These are phyloP conservation scores for Platypus cylindrus DNA, from an alignment of 2,888 invertebrate genomes.

Conservation along the genomic window DNA sequence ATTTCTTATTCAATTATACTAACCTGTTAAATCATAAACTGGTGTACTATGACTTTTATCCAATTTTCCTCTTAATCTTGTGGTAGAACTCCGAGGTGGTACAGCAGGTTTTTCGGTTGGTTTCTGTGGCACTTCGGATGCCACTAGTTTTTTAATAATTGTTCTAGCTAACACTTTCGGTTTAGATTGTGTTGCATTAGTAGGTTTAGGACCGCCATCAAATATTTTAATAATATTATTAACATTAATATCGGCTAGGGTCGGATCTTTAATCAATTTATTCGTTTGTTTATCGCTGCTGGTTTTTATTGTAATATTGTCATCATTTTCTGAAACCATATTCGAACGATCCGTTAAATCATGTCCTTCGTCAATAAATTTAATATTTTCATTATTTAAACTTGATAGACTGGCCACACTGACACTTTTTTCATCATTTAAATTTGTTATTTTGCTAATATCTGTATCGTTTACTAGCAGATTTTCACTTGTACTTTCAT, in stretches of 20 bases:
- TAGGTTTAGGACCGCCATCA: slow-evolving; percentile 23
- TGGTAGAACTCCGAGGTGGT: slow-evolving; percentile 28
- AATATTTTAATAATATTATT: slow-evolving; percentile 34
- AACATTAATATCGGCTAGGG: slow-evolving; percentile 31
- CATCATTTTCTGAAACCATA: slow-evolving; percentile 27
- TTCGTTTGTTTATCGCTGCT: slow-evolving; percentile 5
- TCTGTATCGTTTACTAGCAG: slow-evolving; percentile 16
- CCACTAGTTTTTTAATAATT: slow-evolving; percentile 25
- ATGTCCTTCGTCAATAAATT: slow-evolving; percentile 33
- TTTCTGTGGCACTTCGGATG: slow-evolving; percentile 29
- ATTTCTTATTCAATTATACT: slow-evolving; percentile 14
- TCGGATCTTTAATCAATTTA: slow-evolving; percentile 21
- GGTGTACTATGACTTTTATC: slow-evolving; percentile 78
- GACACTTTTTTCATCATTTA: slow-evolving; percentile 31
- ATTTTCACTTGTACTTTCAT: slow-evolving; percentile 20
- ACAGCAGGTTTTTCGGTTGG: slow-evolving; percentile 27
- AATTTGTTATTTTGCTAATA: slow-evolving; percentile 19
- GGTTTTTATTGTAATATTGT: slow-evolving; percentile 11
- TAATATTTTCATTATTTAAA: slow-evolving; percentile 30
- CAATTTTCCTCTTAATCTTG: slow-evolving; percentile 41
- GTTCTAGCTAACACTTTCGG: slow-evolving; percentile 27
- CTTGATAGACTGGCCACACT: slow-evolving; percentile 33
- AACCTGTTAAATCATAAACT: slow-evolving; percentile 49
- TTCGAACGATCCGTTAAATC: slow-evolving; percentile 34
- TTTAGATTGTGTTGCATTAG: slow-evolving; percentile 16